phyloP scores from a whole-genome alignment of 2,113 vertebrate species.

The Empidonax traillii region DNA sequence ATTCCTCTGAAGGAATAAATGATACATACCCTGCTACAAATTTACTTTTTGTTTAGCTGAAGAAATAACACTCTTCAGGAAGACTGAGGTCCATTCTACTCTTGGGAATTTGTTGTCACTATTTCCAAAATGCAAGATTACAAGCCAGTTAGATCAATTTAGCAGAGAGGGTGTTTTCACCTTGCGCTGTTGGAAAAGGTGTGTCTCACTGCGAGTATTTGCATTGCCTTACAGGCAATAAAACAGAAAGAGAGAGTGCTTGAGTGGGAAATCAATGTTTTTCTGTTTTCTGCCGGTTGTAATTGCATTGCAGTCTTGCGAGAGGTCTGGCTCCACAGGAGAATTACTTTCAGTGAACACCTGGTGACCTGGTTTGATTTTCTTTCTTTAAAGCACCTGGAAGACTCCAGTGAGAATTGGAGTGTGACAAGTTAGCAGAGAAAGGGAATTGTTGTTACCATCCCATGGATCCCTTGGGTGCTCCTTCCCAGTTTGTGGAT shows the following conservation, averaged over 20 bases:
- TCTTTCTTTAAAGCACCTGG: conserved; percentile 46
- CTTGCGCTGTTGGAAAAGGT: neutral
- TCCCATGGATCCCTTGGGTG: conserved; percentile 96
- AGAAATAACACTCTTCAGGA: neutral
- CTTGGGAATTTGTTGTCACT: neutral
- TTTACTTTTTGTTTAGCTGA: neutral
- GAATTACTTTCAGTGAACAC: neutral
- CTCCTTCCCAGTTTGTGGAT: conserved; percentile 93
- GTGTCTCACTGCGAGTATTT: neutral
- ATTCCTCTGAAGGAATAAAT: neutral
- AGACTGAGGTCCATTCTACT: neutral
- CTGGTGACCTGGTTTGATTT: neutral
- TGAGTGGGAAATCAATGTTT: neutral
- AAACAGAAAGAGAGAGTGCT: neutral
- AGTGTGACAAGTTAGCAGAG: conserved; percentile 28
- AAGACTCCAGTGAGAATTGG: conserved; percentile 54
- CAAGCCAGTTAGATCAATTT: neutral
- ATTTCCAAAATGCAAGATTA: neutral
- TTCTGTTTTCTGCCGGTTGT: neutral
- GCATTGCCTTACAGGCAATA: neutral
- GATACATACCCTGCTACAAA: neutral
- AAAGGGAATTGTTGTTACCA: neutral
- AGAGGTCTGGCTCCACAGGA: neutral
- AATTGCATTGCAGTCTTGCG: neutral
- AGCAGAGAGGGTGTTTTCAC: neutral